Base-by-base conservation (phyloP, 2,113 vertebrate species). In the Myiozetetes cayanensis region DNA sequence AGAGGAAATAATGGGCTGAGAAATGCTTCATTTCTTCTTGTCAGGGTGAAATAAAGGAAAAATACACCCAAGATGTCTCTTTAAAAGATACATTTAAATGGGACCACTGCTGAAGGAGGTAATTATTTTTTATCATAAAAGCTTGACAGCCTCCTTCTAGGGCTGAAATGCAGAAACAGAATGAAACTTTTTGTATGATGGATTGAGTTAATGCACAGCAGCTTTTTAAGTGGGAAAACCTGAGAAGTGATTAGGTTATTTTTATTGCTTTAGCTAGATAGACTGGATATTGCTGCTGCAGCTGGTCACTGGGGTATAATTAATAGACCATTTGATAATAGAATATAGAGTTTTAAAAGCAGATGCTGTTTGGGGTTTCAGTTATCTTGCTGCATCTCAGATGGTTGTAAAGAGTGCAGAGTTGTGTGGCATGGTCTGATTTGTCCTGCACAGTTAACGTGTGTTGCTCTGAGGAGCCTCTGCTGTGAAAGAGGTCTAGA, bases 91-190 rank as follows among this genome's bases (percentile, higher is more conserved):
- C 37, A 70, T 92, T 96, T 94, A 96, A 94, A 93, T 82, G 6
- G 62, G 76, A 84, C 92, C 62, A 82, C 58, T 94, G 83, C 56
- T 9, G 9, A 92, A 92, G 49, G 53, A 90, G 92, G 73, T 79
- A 93, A 90, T 97, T 94, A 85, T 89, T 94, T 95, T 95, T 95
- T 78, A 72, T 91, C 90, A 72, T 81, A 75, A 92, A 91, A 96
- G 90, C 75, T 84, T 96, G 96, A 94, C 94, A 96, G 92, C 47
- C 50, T 93, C 76, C 56, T 96, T 95, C 93, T 89, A 89, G 56
- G 80, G 15, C 41, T 95, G 94, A 95, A 95, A 89, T 73, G 49
- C 67, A 89, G 96, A 94, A 96, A 81, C 35, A 80, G 90, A 94
- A 92, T 84, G 70, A 66, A 78, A 89, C 86, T 66, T 94, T 95